A percentile compares a stretch with the other conserved stretches of the same genome.
Conservation (phyloP, 1,140 invertebrate species). For the Ylistrum balloti region DNA sequence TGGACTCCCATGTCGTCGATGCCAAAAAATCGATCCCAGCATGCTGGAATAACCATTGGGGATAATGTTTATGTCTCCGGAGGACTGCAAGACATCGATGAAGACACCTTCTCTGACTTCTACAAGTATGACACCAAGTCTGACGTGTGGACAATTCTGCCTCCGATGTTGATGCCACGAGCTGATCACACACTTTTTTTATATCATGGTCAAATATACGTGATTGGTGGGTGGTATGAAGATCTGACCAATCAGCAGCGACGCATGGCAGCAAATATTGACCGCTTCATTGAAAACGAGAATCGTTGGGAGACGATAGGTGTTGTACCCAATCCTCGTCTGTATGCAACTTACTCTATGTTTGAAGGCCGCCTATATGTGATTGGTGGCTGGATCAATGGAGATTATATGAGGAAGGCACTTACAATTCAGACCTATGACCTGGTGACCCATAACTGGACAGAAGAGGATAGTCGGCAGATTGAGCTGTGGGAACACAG, state of each 20-base stretch:
- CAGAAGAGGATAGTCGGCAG: constrained; percentile 45
- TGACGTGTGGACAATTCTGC: constrained; percentile 85
- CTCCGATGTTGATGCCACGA: constrained; percentile 86
- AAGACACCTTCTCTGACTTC: constrained; percentile 85
- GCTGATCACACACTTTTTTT: constrained; percentile 88
- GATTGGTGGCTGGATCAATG: constrained; percentile 86
- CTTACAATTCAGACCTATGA: constrained; percentile 66
- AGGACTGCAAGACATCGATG: constrained; percentile 84
- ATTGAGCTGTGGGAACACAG: constrained; percentile 75
- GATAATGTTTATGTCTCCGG: constrained; percentile 85
- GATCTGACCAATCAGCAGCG: constrained; percentile 84
- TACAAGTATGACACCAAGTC: constrained; percentile 85
- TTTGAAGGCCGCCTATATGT: constrained; percentile 87
- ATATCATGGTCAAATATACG: constrained; percentile 86
- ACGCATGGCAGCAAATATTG: constrained; percentile 87
- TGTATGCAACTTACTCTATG: constrained; percentile 87
- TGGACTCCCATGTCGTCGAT: constrained; percentile 86
- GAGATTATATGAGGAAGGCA: constrained; percentile 68
- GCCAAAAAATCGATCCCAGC: constrained; percentile 85
- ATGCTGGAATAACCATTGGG: constrained; percentile 86
- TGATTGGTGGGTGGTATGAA: constrained; percentile 89
- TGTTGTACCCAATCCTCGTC: constrained; percentile 86
- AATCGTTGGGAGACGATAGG: constrained; percentile 87
- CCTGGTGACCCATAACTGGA: constrained; percentile 61
- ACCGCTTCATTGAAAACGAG: constrained; percentile 86